Evolutionary conservation across 1,140 invertebrate species (phyloP).

Genomic region (Rhizoglyphus robini): DNA sequence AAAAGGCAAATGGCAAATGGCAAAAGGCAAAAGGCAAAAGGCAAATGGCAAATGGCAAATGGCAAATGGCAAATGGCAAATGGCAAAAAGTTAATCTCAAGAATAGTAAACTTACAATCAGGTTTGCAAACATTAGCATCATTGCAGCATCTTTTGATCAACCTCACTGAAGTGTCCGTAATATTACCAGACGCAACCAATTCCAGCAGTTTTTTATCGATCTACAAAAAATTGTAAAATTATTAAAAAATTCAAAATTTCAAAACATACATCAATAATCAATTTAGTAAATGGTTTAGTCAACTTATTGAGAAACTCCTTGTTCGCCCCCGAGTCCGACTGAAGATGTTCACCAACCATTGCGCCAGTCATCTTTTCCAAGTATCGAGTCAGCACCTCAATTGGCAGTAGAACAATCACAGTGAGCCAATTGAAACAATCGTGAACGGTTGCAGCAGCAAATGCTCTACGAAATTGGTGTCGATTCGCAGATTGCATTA

Average conservation of each 20-base stretch:
- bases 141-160: no score
- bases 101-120: no score
- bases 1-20: no score
- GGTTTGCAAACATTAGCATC: no score
- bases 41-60: no score
- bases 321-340: conserved; percentile 26
- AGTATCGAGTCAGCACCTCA: conserved; percentile 34
- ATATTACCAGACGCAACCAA: conserved; percentile 3
- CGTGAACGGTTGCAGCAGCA: conserved; percentile 45
- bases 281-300: conserved; percentile 40
- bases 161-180: background rate
- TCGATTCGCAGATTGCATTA: conserved; percentile 37
- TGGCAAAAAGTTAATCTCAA: no score
- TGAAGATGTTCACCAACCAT: conserved; percentile 30
- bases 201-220: conserved; percentile 23
- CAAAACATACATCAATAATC: no score
- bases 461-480: conserved; percentile 42
- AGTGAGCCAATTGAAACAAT: conserved; percentile 44
- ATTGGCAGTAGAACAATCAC: conserved; percentile 39
- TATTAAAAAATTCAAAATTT: no score
- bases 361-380: conserved; percentile 33
- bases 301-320: conserved; percentile 36
- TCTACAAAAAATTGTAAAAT: no score
- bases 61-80: no score
- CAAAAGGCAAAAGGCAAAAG: no score